Conservation (phyloP, 1,140 invertebrate genomes). For the Lethocerus indicus region DNA sequence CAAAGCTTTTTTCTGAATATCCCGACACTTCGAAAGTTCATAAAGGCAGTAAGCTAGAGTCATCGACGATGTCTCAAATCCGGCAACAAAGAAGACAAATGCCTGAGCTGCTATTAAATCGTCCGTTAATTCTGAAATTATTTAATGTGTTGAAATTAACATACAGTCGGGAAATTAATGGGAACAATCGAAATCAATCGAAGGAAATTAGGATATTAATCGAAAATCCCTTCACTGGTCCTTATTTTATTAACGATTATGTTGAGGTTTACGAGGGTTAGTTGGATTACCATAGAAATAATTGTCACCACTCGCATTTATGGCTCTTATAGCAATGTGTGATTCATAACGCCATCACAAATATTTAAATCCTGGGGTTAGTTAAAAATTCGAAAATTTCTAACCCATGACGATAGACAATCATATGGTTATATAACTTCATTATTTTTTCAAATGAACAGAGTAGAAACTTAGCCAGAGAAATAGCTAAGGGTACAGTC, state of each 20-base stretch:
- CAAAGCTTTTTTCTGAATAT: constrained; percentile 30
- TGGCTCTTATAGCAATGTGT: too few relatives aligned
- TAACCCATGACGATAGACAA: too few relatives aligned
- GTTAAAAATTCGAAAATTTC: too few relatives aligned
- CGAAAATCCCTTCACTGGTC: background rate
- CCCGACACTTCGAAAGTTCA: constrained; percentile 21
- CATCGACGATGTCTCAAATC: constrained; percentile 14
- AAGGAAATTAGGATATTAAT: background rate
- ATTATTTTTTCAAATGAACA: too few relatives aligned
- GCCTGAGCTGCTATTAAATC: constrained; percentile 15
- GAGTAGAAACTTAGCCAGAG: too few relatives aligned
- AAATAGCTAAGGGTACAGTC: too few relatives aligned
- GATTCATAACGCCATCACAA: too few relatives aligned
- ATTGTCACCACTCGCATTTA: background rate
- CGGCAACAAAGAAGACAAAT: constrained; percentile 14
- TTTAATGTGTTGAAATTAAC: constrained; percentile 2
- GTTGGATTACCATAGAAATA: background rate
- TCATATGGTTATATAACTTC: too few relatives aligned
- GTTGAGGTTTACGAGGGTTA: background rate
- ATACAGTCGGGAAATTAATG: background rate
- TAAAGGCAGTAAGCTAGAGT: constrained; percentile 14
- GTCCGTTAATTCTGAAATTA: constrained; percentile 22
- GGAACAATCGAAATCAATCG: background rate
- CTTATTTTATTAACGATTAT: background rate
- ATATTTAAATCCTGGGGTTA: too few relatives aligned